Evolutionary conservation across 2,797 vertebrate species (phyloP).

Genomic region (Rhinichthys osculus): DNA sequence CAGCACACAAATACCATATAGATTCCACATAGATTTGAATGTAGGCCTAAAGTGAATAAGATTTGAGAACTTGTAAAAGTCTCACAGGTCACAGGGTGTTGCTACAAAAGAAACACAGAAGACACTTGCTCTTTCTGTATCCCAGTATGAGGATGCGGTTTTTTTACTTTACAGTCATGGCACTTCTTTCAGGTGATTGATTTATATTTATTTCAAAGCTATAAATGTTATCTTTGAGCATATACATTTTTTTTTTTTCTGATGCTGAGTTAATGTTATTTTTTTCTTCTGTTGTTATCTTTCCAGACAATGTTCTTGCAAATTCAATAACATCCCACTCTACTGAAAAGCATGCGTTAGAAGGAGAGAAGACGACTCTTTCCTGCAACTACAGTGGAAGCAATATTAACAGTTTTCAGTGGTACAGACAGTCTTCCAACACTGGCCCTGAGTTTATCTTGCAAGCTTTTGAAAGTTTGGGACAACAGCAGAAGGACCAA

Average conservation of each 20-base stretch:
- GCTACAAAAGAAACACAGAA: neutral
- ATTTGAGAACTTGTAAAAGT: neutral
- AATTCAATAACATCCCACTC: neutral
- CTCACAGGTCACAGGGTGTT: neutral
- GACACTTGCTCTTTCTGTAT: neutral
- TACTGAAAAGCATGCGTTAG: neutral
- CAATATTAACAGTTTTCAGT: neutral
- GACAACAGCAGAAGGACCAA: neutral
- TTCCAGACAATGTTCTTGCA: slow-evolving; percentile 12
- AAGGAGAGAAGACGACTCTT: neutral
- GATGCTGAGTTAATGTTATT: neutral
- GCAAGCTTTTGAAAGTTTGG: neutral
- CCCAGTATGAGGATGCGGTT: neutral
- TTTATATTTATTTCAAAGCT: neutral
- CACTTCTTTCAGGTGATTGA: slow-evolving; percentile 1
- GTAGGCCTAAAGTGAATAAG: neutral
- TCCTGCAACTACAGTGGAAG: slow-evolving; percentile 11
- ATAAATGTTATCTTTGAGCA: neutral
- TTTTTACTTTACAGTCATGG: neutral
- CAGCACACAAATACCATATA: neutral
- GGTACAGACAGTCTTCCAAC: neutral
- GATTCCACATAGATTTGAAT: too few species aligned
- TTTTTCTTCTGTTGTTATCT: neutral
- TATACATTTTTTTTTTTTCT: neutral
- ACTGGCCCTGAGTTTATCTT: neutral